Base-by-base conservation (phyloP, 2,113 vertebrate species). In the Equus przewalskii region DNA sequence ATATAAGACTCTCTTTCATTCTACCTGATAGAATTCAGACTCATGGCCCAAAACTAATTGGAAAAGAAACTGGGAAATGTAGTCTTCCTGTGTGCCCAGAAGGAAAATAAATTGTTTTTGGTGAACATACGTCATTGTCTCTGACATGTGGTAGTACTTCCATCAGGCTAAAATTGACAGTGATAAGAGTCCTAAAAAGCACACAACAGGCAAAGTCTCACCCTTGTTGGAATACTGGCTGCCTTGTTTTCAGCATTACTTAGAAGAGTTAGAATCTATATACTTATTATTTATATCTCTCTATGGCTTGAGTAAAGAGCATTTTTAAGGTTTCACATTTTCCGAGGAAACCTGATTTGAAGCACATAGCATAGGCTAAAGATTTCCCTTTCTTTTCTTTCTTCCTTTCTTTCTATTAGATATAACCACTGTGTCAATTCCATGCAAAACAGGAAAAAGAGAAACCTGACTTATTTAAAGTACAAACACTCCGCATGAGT, bases 1-100 rank as follows among this genome's bases (percentile, higher is more conserved):
- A 15, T 24, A 28, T 12, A 51, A 41, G 81, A 41, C 18, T 56
- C 69, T 73, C 7, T 97, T 72, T 5, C 33, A 19, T 72, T 26
- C 14, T 19, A n/a, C 62, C 93, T 60, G 33, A 41, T 60, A 88
- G 76, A 93, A 79, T 81, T 84, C 60, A 88, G 46, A 81, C 41
- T 92, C 36, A 15, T 3, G 44, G 36, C 10, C 16, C 58, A 92
- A 91, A 95, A 70, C 21, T 91, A 80, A 85, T 78, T 89, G 28
- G 24, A 85, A 58, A 92, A 84, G 65, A 89, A 96, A 81, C 81
- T 84, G 36, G 46, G 30, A 69, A 94, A 88, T 76, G 58, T 60
- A 46, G 46, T 84, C 28, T 75, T 80, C 33, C 11, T 80, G 4
- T 80, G 11, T 72, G 51, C 56, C 36, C 60, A 78, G 78, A 89